Evolutionary conservation across 2,888 invertebrate genomes (phyloP), one percentile per base, ranked within the genome.

Genomic region (Pycnomerus fuliginosus): DNA sequence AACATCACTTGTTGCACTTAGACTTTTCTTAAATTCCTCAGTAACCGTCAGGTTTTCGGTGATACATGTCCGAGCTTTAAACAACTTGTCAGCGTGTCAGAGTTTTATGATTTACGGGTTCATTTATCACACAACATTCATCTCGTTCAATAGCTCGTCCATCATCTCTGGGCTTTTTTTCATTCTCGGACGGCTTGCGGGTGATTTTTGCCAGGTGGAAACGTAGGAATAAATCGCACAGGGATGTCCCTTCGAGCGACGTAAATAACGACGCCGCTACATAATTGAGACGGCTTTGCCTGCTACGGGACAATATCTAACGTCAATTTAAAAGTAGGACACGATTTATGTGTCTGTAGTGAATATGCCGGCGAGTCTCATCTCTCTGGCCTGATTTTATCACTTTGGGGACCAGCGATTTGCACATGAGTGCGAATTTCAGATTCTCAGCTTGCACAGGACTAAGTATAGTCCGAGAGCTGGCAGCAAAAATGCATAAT

Each of bases 61-160:
- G 56, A 56, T 55, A 50, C 56, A 53, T 53, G 53, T 53, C 53
- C 52, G 44, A 40, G 50, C 53, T 55, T 51, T 52, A 53, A 55
- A 55, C 54, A 56, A 56, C 56, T 56, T 56, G 56, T 56, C 56
- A 52, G 36, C 49, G 45, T 46, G 56, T 55, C 55, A 48, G 48
- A 54, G 55, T 55, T 58, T 56, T 48, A 53, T 60, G 60, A 60
- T 60, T 58, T 58, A 60, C 50, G 50, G 54, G 48, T 52, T 55
- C 55, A 60, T 60, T 56, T 54, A 57, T 60, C 57, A 59, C 50
- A 39, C 48, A 48, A 40, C 58, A 55, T 55, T 55, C 58, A 57
- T 55, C 56, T 53, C 55, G 52, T 56, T 59, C 59, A 60, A 61
- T 61, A 52, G 55, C 55, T 62, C 62, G 59, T 62, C 57, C 57